Percentiles rank a stretch among this genome's conserved stretches.
These are phyloP conservation scores for Drosophila borealis DNA, from an alignment of 2,888 invertebrate genomes.

Conservation along the genomic window DNA sequence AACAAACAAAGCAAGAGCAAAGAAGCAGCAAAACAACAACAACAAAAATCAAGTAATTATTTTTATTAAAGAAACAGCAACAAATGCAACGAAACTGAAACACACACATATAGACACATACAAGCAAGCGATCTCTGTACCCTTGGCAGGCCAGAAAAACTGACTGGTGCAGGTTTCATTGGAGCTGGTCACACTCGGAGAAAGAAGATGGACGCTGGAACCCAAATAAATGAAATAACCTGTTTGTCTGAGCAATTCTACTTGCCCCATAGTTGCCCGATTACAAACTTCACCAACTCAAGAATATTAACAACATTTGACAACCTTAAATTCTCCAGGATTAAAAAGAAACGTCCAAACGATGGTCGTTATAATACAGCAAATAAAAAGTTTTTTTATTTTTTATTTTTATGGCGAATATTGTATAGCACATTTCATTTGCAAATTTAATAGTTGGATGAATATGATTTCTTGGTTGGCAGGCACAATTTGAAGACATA, in stretches of 20 bases:
- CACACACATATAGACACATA: conserved; percentile 6
- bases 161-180: conserved; percentile 38
- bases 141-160: not conserved
- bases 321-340: no score
- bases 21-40: conserved; percentile 20
- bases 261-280: not conserved
- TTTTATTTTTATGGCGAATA: no score
- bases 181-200: conserved; percentile 38
- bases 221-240: not conserved
- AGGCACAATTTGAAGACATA: no score
- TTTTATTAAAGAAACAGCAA: conserved; percentile 64
- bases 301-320: no score
- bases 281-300: not conserved
- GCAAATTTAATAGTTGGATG: no score
- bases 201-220: not conserved
- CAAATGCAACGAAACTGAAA: conserved; percentile 27
- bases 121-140: conserved; percentile 1
- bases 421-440: no score
- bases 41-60: conserved; percentile 70
- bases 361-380: no score
- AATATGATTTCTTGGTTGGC: no score
- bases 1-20: conserved; percentile 55
- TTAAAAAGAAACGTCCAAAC: no score
- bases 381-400: no score
- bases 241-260: not conserved